A percentile compares a stretch with the other conserved stretches of the same genome.
Evolutionary conservation across 2,113 vertebrate species (phyloP).

Genomic region (Canis aureus): DNA sequence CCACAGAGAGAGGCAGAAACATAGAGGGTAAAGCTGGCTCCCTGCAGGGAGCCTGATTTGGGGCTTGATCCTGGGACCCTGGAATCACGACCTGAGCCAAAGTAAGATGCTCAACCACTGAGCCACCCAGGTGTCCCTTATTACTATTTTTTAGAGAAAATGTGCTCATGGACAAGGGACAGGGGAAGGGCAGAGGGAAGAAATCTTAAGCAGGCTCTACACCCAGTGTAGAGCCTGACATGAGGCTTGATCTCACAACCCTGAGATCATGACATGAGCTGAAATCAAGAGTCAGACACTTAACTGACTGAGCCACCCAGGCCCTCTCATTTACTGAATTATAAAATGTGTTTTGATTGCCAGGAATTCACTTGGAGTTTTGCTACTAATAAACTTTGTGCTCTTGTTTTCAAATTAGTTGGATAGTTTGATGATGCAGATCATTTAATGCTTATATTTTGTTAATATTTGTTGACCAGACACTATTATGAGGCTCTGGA

Average conservation of each 20-base stretch:
- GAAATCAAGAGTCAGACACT: not conserved
- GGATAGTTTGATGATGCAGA: not conserved
- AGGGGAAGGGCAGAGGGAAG: not conserved
- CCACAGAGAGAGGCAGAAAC: too few species aligned
- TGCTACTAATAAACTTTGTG: not conserved
- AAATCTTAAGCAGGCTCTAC: not conserved
- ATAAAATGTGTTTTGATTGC: not conserved
- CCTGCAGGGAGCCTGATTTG: too few species aligned
- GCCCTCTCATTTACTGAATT: not conserved
- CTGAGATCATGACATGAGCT: not conserved
- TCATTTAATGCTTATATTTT: not conserved
- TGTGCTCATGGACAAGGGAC: too few species aligned
- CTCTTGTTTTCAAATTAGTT: not conserved
- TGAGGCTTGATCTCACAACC: not conserved
- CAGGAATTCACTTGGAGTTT: not conserved
- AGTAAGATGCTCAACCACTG: too few species aligned
- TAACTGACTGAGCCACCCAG: not conserved
- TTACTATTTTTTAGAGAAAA: not conserved
- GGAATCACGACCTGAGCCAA: too few species aligned
- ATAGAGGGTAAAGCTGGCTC: too few species aligned
- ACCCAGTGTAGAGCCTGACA: not conserved
- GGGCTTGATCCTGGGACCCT: too few species aligned
- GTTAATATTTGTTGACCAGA: not conserved
- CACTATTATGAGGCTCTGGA: not conserved
- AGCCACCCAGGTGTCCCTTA: too few species aligned